Base-by-base conservation (phyloP, 2,113 vertebrate species). In the Synodontis membranacea region DNA sequence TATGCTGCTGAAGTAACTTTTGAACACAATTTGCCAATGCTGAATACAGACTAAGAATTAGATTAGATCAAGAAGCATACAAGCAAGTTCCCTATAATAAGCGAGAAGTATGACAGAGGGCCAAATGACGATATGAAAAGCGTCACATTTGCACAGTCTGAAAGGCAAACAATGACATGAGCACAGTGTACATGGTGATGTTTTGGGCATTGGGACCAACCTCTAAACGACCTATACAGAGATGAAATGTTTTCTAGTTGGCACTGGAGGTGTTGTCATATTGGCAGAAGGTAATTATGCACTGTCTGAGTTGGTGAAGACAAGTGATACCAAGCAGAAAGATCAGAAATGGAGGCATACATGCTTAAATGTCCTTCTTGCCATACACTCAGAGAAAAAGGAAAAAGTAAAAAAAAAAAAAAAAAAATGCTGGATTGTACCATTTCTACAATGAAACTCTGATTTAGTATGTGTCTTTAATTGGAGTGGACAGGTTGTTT, bases 211-310 rank as follows among this genome's bases (percentile, higher is more conserved):
- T 50, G 66, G 80, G 86, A 75, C 46, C 52, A 62, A 86, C 85
- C 80, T 86, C 68, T 82, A 82, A 82, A 76, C 19, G 86, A 74
- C 80, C 86, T 82, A 39, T 76, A 68, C 12, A 52, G 46, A 37
- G 44, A 31, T 85, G 56, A 75, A 86, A 80, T 21, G 66, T 62
- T 60, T 60, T 74, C 66, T 58, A 62, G 58, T 48, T 19, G 64
- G 11, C 48, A 75, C 31, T 76, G 80, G 54, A 75, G 68, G 56
- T 82, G 80, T 25, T 46, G 80, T 60, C 86, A 62, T 62, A 83
- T 70, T 86, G 88, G 44, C 62, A 58, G 66, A 84, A 79, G 28
- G 72, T 80, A 52, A 84, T 80, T 83, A 88, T 66, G 17, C 21
- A 28, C 81, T 48, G 82, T 72, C 31, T 39, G 66, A 54, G 44